Evolutionary conservation across 2,888 invertebrate genomes (phyloP).

Genomic region (Troides oblongomaculatus): DNA sequence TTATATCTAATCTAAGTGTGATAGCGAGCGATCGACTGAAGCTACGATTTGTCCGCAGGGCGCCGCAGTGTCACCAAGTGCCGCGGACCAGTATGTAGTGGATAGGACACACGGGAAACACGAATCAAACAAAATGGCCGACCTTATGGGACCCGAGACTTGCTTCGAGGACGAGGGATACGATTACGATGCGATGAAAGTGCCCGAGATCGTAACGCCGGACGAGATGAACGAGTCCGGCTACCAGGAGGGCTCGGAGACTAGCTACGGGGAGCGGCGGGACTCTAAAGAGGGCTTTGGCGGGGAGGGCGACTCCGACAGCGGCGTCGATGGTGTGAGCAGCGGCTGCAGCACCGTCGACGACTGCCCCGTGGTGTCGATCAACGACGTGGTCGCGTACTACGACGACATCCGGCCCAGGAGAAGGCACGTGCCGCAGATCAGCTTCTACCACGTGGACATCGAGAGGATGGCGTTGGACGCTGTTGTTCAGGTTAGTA

Average conservation of each 20-base stretch:
- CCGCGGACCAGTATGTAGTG: conserved; percentile 70
- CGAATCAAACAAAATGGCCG: conserved; percentile 54
- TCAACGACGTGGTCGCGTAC: conserved; percentile 75
- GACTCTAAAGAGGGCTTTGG: conserved; percentile 72
- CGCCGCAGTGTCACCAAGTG: conserved; percentile 55
- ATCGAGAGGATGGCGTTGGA: conserved; percentile 70
- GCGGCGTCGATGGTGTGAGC: conserved; percentile 80
- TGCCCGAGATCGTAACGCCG: conserved; percentile 70
- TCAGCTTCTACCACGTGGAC: conserved; percentile 71
- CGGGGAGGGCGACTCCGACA: conserved; percentile 75
- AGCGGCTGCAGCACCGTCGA: conserved; percentile 80
- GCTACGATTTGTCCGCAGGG: conserved; percentile 56
- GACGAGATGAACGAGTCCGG: conserved; percentile 75
- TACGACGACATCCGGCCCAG: conserved; percentile 71
- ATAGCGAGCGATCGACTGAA: conserved; percentile 4
- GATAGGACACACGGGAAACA: conserved; percentile 46
- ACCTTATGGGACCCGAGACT: conserved; percentile 50
- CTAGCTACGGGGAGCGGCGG: conserved; percentile 68
- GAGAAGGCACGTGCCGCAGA: conserved; percentile 67
- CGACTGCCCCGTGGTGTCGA: conserved; percentile 77
- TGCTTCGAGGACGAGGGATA: conserved; percentile 66
- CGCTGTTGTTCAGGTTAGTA: conserved; percentile 60
- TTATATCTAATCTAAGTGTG: too few relatives aligned
- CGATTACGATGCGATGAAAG: conserved; percentile 64
- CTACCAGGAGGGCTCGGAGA: conserved; percentile 71